phyloP scores from a whole-genome alignment of 2,113 vertebrate genomes.

The Paramisgurnus dabryanus region DNA sequence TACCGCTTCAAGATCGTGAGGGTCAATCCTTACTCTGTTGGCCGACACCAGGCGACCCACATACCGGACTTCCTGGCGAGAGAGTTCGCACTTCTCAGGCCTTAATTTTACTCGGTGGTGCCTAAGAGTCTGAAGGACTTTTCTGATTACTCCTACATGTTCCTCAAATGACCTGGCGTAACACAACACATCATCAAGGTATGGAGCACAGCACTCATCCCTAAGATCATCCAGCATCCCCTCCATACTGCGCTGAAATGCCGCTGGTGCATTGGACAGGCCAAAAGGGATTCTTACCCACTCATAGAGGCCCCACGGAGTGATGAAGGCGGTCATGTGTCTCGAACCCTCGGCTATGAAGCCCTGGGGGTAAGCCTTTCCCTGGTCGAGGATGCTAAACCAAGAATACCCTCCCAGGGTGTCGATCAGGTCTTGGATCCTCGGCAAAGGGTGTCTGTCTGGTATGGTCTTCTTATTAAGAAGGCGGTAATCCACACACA shows the following conservation, averaged over 20 bases:
- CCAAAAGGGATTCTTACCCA: too few species aligned
- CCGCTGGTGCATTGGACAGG: not conserved
- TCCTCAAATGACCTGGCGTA: conserved; percentile 21
- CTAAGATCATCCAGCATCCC: conserved; percentile 12
- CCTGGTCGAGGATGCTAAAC: conserved; percentile 14
- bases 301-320: not conserved
- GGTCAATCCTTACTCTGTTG: conserved; percentile 32
- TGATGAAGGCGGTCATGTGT: too few species aligned
- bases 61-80: conserved; percentile 42
- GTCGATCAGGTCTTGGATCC: conserved; percentile 24
- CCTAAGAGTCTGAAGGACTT: conserved; percentile 19
- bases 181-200: too few species aligned
- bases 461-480: not conserved
- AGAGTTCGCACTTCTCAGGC: conserved; percentile 46
- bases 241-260: conserved; percentile 31
- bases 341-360: too few species aligned
- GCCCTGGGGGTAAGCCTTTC: too few species aligned
- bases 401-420: conserved; percentile 1
- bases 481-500: too few species aligned
- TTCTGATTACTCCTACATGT: conserved; percentile 26
- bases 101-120: conserved; percentile 34
- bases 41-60: conserved; percentile 44
- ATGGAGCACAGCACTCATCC: too few species aligned
- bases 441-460: not conserved
- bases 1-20: not conserved